Evolutionary conservation across 1,140 invertebrate species (phyloP).

Genomic region (Drosophila lini): DNA sequence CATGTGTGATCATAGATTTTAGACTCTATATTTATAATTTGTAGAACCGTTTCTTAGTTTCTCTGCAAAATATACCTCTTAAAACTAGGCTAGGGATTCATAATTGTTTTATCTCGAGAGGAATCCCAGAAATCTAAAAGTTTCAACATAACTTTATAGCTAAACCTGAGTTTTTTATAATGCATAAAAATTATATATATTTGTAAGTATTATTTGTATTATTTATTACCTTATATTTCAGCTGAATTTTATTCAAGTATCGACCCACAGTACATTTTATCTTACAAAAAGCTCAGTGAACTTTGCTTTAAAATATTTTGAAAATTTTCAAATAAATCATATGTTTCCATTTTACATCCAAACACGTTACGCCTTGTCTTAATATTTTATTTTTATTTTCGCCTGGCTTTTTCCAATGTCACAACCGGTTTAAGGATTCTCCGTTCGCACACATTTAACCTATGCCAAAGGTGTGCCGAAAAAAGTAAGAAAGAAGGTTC

Average conservation of each 20-base stretch:
- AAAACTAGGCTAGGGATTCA: neutral
- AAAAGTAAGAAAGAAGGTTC: conserved; percentile 5
- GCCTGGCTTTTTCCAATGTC: neutral
- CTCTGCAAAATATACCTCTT: neutral
- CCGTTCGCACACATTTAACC: conserved; percentile 12
- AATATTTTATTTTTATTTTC: neutral
- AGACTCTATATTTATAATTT: neutral
- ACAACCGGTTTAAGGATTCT: conserved; percentile 18
- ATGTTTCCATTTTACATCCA: neutral
- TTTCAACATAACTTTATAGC: no score
- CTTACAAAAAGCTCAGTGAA: neutral
- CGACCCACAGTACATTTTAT: neutral
- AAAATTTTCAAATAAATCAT: neutral
- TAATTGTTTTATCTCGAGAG: no score
- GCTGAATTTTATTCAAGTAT: no score
- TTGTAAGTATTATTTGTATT: no score
- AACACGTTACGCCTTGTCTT: neutral
- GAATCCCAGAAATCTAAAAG: no score
- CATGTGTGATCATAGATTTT: neutral
- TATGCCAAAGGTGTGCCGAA: conserved; percentile 11
- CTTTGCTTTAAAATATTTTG: neutral
- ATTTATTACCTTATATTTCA: no score
- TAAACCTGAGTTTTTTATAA: no score
- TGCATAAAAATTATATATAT: no score
- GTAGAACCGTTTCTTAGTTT: neutral